Conservation (phyloP, 2,797 vertebrate genomes). For the Rhinoraja longicauda region DNA sequence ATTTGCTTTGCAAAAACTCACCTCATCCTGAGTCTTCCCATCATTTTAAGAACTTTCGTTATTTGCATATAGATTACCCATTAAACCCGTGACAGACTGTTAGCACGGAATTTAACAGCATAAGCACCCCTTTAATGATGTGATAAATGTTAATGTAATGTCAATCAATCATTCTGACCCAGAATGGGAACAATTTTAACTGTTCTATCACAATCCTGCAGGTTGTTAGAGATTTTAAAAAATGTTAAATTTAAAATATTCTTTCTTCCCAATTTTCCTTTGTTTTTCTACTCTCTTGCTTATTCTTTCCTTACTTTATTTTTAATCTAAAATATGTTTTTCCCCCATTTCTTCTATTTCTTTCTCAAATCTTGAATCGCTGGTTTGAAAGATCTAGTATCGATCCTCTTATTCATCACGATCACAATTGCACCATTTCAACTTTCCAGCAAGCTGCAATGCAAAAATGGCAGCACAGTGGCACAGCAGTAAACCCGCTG, state of each 20-base stretch:
- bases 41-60: background rate
- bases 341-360: background rate
- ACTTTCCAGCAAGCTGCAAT: background rate
- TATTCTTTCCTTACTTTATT: background rate
- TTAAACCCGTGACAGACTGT: background rate
- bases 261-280: background rate
- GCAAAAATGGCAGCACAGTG: background rate
- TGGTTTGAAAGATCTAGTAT: background rate
- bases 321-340: background rate
- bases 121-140: background rate
- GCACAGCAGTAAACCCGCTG: too few relatives aligned
- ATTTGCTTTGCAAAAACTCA: background rate
- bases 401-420: background rate
- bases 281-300: background rate
- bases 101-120: background rate
- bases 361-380: background rate
- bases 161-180: background rate
- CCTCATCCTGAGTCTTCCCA: background rate
- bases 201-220: background rate
- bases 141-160: background rate
- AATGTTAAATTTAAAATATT: background rate
- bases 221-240: background rate
- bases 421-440: background rate
- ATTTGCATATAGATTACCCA: conserved; percentile 3
- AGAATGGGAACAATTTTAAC: background rate